Percentiles rank a stretch among this genome's conserved stretches.
Conservation (phyloP, 1,140 invertebrate genomes). For the Drosophila athabasca region DNA sequence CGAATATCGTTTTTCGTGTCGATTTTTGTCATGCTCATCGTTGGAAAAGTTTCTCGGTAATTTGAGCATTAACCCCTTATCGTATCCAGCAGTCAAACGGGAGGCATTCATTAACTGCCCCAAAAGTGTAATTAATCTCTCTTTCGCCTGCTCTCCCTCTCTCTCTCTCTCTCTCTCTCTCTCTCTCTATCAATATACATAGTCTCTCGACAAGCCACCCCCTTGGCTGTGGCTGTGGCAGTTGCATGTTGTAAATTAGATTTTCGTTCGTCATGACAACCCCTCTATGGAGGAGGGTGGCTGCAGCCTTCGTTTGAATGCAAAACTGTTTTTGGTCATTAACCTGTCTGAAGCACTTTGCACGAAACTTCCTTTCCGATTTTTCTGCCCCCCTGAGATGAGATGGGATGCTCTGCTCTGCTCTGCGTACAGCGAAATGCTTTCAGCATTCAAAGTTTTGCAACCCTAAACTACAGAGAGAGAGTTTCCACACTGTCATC, state of each 20-base stretch:
- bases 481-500: constrained; percentile 69
- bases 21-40: constrained; percentile 70
- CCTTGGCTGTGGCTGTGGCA: constrained; percentile 29
- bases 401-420: not conserved
- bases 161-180: constrained; percentile 1
- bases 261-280: constrained; percentile 78
- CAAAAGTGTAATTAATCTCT: constrained; percentile 71
- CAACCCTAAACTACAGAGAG: constrained; percentile 48
- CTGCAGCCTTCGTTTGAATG: constrained; percentile 68
- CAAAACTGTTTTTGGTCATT: constrained; percentile 79
- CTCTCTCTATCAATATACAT: not conserved
- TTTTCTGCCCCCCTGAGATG: constrained; percentile 6
- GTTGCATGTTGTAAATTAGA: constrained; percentile 80
- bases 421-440: constrained; percentile 61
- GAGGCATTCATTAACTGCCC: constrained; percentile 72
- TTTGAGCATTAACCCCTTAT: constrained; percentile 81
- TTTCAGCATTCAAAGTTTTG: constrained; percentile 59
- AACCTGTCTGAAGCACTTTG: constrained; percentile 78
- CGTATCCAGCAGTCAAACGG: constrained; percentile 21
- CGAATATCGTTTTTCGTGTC: constrained; percentile 19
- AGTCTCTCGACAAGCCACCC: constrained; percentile 28
- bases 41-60: constrained; percentile 56
- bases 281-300: constrained; percentile 49
- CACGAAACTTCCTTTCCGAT: constrained; percentile 41
- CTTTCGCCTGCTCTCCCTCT: not conserved